Conservation (phyloP, 2,113 vertebrate genomes). For the Mirza zaza region DNA sequence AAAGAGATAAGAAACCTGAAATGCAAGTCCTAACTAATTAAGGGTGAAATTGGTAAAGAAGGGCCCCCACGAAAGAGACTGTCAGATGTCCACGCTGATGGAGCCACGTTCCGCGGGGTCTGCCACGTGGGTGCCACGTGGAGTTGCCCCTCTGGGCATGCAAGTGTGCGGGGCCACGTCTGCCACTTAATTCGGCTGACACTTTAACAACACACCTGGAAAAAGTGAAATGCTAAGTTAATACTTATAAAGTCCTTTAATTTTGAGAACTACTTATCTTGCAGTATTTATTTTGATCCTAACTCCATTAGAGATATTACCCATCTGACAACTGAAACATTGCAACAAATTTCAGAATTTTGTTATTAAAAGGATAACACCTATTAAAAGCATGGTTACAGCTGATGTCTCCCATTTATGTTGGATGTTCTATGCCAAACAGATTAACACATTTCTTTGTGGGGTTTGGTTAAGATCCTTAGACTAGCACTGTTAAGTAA, state of each 20-base stretch:
- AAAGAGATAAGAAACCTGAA: background rate
- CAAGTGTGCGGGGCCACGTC: background rate
- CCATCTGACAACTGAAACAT: background rate
- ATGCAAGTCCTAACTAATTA: background rate
- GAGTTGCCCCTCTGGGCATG: fast-evolving
- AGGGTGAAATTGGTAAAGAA: background rate
- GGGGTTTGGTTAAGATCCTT: background rate
- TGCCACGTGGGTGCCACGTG: fast-evolving
- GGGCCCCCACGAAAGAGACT: too few species aligned
- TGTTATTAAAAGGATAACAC: too few species aligned
- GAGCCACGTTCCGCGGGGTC: fast-evolving
- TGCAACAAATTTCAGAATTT: background rate
- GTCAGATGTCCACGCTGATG: fast-evolving
- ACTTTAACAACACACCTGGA: background rate
- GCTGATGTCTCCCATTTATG: fast-evolving
- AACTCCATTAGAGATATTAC: too few species aligned
- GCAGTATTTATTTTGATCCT: background rate
- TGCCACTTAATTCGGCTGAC: background rate
- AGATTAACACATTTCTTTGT: fast-evolving
- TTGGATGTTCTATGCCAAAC: background rate
- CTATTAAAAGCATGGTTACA: fast-evolving
- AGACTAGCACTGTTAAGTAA: background rate
- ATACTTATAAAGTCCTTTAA: background rate
- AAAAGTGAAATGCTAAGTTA: background rate
- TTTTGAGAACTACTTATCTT: background rate